phyloP scores from a whole-genome alignment of 2,113 vertebrate genomes.

The Zingel zingel region DNA sequence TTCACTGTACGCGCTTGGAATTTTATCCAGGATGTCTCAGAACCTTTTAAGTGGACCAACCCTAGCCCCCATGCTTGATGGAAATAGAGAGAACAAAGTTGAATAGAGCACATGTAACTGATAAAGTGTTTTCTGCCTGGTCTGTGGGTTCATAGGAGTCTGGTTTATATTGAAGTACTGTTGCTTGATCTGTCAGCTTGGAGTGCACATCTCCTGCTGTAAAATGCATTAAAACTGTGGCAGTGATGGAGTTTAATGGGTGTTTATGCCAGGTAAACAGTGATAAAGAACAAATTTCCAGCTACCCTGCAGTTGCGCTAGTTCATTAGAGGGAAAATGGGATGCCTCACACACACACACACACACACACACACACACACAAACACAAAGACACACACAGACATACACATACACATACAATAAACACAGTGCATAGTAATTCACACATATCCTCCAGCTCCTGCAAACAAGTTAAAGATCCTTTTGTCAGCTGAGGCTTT shows the following conservation, averaged over 20 bases:
- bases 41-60: constrained; percentile 16
- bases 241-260: constrained; percentile 47
- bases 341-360: background rate
- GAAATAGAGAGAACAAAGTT: constrained; percentile 32
- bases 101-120: constrained; percentile 39
- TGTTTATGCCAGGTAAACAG: constrained; percentile 58
- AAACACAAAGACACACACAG: constrained; percentile 6
- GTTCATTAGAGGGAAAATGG: constrained; percentile 43
- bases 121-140: constrained; percentile 59
- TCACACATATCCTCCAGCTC: constrained; percentile 24
- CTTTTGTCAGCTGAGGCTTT: constrained; percentile 50
- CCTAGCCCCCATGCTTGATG: constrained; percentile 16
- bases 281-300: constrained; percentile 29
- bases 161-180: constrained; percentile 46
- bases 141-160: constrained; percentile 52
- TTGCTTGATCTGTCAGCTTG: constrained; percentile 36
- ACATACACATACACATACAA: background rate
- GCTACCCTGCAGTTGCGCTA: constrained; percentile 18
- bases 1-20: constrained; percentile 20
- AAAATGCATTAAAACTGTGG: constrained; percentile 49
- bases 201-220: constrained; percentile 30
- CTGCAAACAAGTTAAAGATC: constrained; percentile 37
- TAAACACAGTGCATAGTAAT: constrained; percentile 20
- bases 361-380: constrained; percentile 3
- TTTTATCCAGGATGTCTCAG: constrained; percentile 24